Percentiles rank a stretch among this genome's conserved stretches.
Conservation (phyloP, 2,888 invertebrate genomes). For the Glaucopsyche alexis region DNA sequence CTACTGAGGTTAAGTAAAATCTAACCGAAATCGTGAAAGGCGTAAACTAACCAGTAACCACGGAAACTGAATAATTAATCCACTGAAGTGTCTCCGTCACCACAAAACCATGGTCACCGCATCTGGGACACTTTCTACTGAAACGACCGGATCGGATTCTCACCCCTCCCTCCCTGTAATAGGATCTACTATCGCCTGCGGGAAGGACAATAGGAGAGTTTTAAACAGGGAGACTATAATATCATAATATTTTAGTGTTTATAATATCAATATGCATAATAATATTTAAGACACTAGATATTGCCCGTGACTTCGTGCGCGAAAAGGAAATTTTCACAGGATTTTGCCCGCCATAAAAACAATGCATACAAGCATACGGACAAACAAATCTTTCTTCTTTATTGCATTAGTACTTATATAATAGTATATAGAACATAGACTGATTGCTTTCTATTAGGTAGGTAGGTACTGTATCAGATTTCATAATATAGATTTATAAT, state of each 20-base stretch:
- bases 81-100: conserved; percentile 32
- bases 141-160: conserved; percentile 44
- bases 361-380: too few species aligned
- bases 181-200: conserved; percentile 19
- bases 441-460: too few species aligned
- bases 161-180: conserved; percentile 9
- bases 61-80: conserved; percentile 22
- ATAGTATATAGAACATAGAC: too few species aligned
- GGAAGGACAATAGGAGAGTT: not conserved
- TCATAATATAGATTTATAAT: too few species aligned
- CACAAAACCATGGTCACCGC: conserved; percentile 47
- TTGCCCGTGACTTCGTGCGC: too few species aligned
- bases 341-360: not conserved
- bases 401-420: too few species aligned
- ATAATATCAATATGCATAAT: not conserved
- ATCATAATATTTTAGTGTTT: not conserved
- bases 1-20: not conserved
- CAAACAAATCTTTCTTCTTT: too few species aligned
- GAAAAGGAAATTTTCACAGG: not conserved
- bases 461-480: too few species aligned
- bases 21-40: conserved; percentile 32
- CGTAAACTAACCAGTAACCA: conserved; percentile 20
- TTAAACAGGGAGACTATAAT: not conserved
- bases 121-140: conserved; percentile 68
- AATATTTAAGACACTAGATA: too few species aligned